A percentile compares a stretch with the other conserved stretches of the same genome.
phyloP scores from a whole-genome alignment of 2,113 vertebrate genomes.

The Pseudopodoces humilis region DNA sequence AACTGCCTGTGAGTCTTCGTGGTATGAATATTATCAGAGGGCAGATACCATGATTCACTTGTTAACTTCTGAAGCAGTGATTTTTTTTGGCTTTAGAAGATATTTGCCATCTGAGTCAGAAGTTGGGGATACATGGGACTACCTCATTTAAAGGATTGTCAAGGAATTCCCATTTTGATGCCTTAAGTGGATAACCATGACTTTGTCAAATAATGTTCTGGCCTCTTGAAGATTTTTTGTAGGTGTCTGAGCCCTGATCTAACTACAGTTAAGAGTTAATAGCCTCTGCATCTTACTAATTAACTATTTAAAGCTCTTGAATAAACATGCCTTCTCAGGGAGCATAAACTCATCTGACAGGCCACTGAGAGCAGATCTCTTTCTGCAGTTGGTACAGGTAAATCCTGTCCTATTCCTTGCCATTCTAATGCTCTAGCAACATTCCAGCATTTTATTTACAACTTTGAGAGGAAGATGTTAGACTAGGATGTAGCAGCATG shows the following conservation, averaged over 20 bases:
- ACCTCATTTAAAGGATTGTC: neutral
- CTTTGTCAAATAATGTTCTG: neutral
- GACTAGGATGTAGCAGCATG: conserved; percentile 46
- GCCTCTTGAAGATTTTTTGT: neutral
- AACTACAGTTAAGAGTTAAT: neutral
- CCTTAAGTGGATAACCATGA: neutral
- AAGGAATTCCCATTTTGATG: neutral
- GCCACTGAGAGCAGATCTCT: neutral
- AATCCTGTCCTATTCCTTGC: conserved; percentile 51
- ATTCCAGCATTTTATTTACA: conserved; percentile 63
- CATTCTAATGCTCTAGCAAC: conserved; percentile 40
- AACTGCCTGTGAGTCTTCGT: neutral
- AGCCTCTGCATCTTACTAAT: conserved; percentile 12
- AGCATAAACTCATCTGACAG: conserved; percentile 32
- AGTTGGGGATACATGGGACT: neutral
- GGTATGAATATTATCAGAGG: neutral
- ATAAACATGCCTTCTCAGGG: conserved; percentile 27
- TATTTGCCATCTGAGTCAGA: neutral
- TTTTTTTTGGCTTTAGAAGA: neutral
- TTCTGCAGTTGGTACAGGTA: conserved; percentile 40
- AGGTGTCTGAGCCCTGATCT: neutral
- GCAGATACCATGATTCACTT: neutral
- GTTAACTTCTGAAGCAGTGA: neutral
- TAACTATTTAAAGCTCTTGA: conserved; percentile 40
- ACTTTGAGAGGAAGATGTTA: conserved; percentile 34